Evolutionary conservation across 2,888 invertebrate genomes (phyloP).

Genomic region (Polia nebulosa): DNA sequence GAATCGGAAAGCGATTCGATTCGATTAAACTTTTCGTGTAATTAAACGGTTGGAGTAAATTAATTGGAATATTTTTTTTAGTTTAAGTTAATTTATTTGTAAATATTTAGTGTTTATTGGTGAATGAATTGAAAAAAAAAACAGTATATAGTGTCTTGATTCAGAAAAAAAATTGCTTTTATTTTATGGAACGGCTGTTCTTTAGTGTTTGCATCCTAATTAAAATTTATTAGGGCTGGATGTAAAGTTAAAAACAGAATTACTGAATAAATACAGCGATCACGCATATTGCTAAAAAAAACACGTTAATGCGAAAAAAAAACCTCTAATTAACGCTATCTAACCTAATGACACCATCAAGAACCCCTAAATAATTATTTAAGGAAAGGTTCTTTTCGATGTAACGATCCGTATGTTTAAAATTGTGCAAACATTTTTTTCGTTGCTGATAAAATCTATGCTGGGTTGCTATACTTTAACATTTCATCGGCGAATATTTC

Average conservation of each 20-base stretch:
- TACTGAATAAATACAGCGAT: conserved; percentile 12
- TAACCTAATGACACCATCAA: conserved; percentile 48
- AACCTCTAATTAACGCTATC: conserved; percentile 42
- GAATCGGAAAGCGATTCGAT: conserved; percentile 71
- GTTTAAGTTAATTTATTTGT: conserved; percentile 32
- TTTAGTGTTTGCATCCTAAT: conserved; percentile 23
- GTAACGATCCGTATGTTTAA: conserved; percentile 61
- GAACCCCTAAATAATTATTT: conserved; percentile 43
- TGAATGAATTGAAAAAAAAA: conserved; percentile 14
- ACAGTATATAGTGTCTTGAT: not conserved
- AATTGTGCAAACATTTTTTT: conserved; percentile 67
- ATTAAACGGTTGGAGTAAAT: conserved; percentile 68
- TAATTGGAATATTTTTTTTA: conserved; percentile 68
- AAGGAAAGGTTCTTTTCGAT: conserved; percentile 41
- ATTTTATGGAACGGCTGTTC: conserved; percentile 17
- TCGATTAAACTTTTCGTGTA: conserved; percentile 74
- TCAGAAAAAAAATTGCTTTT: conserved; percentile 7
- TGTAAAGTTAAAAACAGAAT: conserved; percentile 12
- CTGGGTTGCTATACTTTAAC: conserved; percentile 79
- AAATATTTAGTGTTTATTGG: conserved; percentile 9
- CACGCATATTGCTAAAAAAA: conserved; percentile 18
- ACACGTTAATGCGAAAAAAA: conserved; percentile 28
- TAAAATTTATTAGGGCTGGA: conserved; percentile 26
- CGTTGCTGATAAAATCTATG: conserved; percentile 70
- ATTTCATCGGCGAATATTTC: conserved; percentile 87